These are phyloP conservation scores for Oncopeltus fasciatus DNA, from an alignment of 1,140 invertebrate genomes.

Conservation along the genomic window DNA sequence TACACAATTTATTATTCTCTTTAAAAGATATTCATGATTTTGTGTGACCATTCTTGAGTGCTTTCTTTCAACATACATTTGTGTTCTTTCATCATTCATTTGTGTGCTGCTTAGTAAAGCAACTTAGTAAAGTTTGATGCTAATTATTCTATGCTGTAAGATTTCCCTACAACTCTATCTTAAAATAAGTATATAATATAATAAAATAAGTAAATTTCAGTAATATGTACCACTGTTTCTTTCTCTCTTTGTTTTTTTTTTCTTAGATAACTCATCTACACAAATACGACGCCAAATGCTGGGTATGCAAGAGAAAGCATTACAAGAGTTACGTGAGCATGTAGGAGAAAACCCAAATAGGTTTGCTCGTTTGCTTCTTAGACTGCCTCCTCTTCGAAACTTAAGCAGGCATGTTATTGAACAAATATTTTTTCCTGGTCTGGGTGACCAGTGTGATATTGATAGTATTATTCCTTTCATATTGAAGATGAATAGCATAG, in stretches of 20 bases:
- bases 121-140: too few relatives aligned
- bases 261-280: slow-evolving; percentile 34
- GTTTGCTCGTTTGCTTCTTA: slow-evolving; percentile 51
- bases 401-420: slow-evolving; percentile 69
- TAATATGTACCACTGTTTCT: too few relatives aligned
- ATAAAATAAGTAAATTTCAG: too few relatives aligned
- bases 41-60: too few relatives aligned
- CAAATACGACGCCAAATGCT: slow-evolving; percentile 36
- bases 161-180: too few relatives aligned
- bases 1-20: too few relatives aligned
- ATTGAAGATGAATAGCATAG: slow-evolving; percentile 55
- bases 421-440: slow-evolving; percentile 82
- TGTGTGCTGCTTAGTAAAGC: too few relatives aligned
- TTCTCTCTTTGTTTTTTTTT: slow-evolving; percentile 8
- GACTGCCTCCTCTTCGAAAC: slow-evolving; percentile 60
- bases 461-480: slow-evolving; percentile 86
- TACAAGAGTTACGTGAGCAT: slow-evolving; percentile 50
- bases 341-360: slow-evolving; percentile 37
- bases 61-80: too few relatives aligned
- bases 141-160: too few relatives aligned
- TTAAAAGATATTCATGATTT: too few relatives aligned
- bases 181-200: too few relatives aligned
- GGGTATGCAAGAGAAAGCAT: slow-evolving; percentile 55
- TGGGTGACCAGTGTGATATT: slow-evolving; percentile 83
- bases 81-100: too few relatives aligned